Percentiles rank a stretch among this genome's conserved stretches.
These are phyloP conservation scores for Solea senegalensis DNA, from an alignment of 2,113 vertebrate species.

Conservation along the genomic window DNA sequence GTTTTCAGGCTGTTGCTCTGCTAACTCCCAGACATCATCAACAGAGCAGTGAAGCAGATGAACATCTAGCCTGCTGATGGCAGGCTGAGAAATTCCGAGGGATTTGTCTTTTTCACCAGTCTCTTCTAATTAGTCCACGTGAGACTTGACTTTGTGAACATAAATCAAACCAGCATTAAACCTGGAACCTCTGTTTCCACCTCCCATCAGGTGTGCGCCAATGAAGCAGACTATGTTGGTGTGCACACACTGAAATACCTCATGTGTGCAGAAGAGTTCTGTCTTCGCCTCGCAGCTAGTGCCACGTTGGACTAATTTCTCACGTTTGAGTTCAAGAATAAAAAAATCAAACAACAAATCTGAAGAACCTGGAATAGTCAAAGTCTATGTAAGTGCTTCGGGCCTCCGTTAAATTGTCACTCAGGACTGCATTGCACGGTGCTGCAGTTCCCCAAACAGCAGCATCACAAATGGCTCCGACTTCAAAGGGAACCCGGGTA, in stretches of 20 bases:
- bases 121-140: no score
- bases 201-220: no score
- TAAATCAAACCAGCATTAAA: no score
- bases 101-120: no score
- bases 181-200: no score
- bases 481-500: constrained; percentile 48
- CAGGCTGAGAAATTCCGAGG: no score
- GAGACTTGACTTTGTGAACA: no score
- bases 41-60: no score
- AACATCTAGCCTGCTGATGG: no score
- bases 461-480: constrained; percentile 30
- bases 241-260: not conserved
- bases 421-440: constrained; percentile 31
- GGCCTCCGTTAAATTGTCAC: constrained; percentile 44
- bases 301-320: constrained; percentile 6
- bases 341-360: constrained; percentile 25
- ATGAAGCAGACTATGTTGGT: no score
- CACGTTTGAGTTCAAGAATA: constrained; percentile 28
- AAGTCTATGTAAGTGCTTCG: constrained; percentile 40
- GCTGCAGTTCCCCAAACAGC: constrained; percentile 12
- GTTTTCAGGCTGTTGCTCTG: no score
- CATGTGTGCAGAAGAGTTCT: not conserved
- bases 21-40: no score
- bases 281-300: constrained; percentile 10
- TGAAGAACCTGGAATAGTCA: constrained; percentile 15